These are phyloP conservation scores for Dryobota labecula DNA, from an alignment of 2,888 invertebrate species.

Conservation along the genomic window DNA sequence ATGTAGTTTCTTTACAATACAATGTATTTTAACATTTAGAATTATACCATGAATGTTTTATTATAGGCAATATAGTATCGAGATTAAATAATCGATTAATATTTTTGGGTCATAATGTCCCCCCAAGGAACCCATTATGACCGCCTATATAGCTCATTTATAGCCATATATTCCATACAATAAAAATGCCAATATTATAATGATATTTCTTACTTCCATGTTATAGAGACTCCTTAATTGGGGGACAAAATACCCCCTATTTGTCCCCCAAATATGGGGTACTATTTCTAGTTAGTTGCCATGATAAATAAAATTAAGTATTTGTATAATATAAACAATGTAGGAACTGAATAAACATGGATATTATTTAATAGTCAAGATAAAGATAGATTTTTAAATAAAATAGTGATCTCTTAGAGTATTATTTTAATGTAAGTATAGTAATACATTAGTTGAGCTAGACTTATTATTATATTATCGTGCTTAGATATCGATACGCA, in stretches of 20 bases:
- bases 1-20: background rate
- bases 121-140: background rate
- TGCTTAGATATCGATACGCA: no score
- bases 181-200: background rate
- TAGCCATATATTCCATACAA: background rate
- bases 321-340: background rate
- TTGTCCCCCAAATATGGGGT: background rate
- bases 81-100: background rate
- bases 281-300: constrained; percentile 20
- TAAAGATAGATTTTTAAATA: constrained; percentile 4
- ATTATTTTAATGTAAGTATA: background rate
- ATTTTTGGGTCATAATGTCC: background rate
- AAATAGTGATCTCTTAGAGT: constrained; percentile 40
- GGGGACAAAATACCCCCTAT: no score
- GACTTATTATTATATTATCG: no score
- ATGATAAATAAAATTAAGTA: constrained; percentile 9
- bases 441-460: background rate
- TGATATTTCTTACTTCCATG: background rate
- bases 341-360: constrained; percentile 4
- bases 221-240: background rate
- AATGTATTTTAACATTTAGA: background rate
- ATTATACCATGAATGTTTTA: background rate
- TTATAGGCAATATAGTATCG: background rate
- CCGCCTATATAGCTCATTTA: background rate
- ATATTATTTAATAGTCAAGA: background rate